Base-by-base conservation (phyloP, 2,797 vertebrate species). In the Sparidentex hasta region DNA sequence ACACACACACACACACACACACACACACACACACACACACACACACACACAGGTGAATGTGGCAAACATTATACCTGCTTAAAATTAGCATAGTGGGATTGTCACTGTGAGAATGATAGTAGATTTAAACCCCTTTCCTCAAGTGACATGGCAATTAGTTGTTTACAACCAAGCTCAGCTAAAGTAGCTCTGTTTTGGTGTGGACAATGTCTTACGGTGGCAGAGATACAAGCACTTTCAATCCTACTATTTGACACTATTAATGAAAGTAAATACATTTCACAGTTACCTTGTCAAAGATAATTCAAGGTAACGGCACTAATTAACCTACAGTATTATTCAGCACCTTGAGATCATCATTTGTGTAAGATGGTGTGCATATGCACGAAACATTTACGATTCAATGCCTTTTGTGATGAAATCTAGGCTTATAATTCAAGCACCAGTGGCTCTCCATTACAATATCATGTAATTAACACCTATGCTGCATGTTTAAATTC, bases 391-490 rank as follows among this genome's bases (percentile, higher is more conserved):
- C 5, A 18, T 76, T 74, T 44, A 20, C 65, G 27, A 52, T 6
- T 0, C 64, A 76, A 50, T 51, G 41, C 57, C 29, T 78, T 48
- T 56, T 17, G 11, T 47, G 71, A 77, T 83, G 13, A 80, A 74
- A 80, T 69, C 23, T 23, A 65, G 65, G 61, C 14, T 71, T 20
- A 48, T 52, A 70, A 71, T 59, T 65, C 14, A 71, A 76, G 63
- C 79, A 33, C n/a, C 27, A 64, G 25, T 43, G 62, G 52, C 18
- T 87, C 33, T 38, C 43, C 69, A 81, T 78, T 85, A 84, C 81
- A 87, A 85, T 71, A 71, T 72, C 57, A 69, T 84, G 33, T 83
- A 87, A 92, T 92, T 91, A 91, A 82, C 87, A 91, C 80, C 78
- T 71, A 74, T 82, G 80, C 80, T 65, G 80, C 81, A 87, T 65